phyloP scores from a whole-genome alignment of 1,140 invertebrate species.

The Branchinecta lindahli region DNA sequence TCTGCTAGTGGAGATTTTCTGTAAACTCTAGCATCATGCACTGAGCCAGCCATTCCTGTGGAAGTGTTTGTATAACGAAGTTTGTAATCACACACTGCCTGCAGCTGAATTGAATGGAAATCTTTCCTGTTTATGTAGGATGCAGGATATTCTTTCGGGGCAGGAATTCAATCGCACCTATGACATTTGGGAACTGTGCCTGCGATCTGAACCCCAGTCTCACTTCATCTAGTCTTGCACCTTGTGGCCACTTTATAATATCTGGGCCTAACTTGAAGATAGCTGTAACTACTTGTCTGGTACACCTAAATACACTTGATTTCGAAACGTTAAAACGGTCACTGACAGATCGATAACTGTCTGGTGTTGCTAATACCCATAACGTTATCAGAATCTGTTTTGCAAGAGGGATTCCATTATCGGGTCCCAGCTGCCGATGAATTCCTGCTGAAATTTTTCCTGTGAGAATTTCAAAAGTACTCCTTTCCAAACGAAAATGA shows the following conservation, averaged over 20 bases:
- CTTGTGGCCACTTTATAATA: slow-evolving; percentile 7
- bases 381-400: slow-evolving; percentile 1
- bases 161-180: background rate
- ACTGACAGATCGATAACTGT: background rate
- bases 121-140: background rate
- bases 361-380: slow-evolving; percentile 4
- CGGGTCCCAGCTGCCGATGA: background rate
- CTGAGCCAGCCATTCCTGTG: background rate
- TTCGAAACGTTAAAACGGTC: slow-evolving; percentile 4
- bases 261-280: no score
- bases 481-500: background rate
- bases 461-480: background rate
- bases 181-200: background rate
- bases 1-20: background rate
- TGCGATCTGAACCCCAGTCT: background rate
- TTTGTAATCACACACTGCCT: slow-evolving; percentile 4
- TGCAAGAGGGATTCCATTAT: background rate
- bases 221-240: background rate
- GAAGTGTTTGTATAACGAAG: background rate
- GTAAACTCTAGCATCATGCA: background rate
- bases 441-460: background rate
- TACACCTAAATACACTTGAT: background rate
- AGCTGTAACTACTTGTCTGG: background rate
- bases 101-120: background rate
- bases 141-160: slow-evolving; percentile 2